Base-by-base conservation (phyloP, 92 coral and sea anemone genomes). In the Hydrozoanthus gracilis region DNA sequence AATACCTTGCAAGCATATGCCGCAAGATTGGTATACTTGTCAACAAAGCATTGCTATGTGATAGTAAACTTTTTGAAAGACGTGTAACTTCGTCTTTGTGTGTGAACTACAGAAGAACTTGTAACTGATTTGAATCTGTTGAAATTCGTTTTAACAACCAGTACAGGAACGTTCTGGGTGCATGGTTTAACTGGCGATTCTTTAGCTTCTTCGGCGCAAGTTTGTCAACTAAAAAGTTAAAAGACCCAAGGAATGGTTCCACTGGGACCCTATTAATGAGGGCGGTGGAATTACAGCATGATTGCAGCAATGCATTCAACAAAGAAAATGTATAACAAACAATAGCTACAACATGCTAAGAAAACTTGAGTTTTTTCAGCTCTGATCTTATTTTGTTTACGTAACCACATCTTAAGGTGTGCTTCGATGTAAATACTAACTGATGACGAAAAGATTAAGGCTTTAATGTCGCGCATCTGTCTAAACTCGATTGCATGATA, bases 401-500 rank as follows among this genome's bases (percentile, higher is more conserved):
- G 50, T 62, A 7, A 62, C 45, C 44, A 61, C 73, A 44, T 71
- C 84, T 61, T 14, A 79, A 45, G 84, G 46, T n/a, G 9, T 27
- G 14, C 58, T 79, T 61, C 49, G 72, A 46, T 20, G 66, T 64
- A 44, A 46, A 27, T 61, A 79, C 46, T 79, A 68, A 64, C 56
- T 44, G 20, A 46, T 79, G 56, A 79, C 14, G 73, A 44, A 12
- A 56, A 67, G 45, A 61, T 39, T 60, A 61, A 51, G 3, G 39
- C 16, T 44, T 17, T 75, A 39, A 39, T 60, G 67, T 79, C n/a
- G 71, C 45, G 60, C 48, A 79, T 55, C 58, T 15, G 60, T 44
- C 71, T 27, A 5, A 79, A 79, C 84, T 79, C 84, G 18, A 79
- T 64, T 79, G 84, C 84, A 79, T 64, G 84, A 79, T 2, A 27